Evolutionary conservation across 2,113 vertebrate species (phyloP), one percentile per base, ranked within the genome.

Genomic region (Corythaixoides concolor): DNA sequence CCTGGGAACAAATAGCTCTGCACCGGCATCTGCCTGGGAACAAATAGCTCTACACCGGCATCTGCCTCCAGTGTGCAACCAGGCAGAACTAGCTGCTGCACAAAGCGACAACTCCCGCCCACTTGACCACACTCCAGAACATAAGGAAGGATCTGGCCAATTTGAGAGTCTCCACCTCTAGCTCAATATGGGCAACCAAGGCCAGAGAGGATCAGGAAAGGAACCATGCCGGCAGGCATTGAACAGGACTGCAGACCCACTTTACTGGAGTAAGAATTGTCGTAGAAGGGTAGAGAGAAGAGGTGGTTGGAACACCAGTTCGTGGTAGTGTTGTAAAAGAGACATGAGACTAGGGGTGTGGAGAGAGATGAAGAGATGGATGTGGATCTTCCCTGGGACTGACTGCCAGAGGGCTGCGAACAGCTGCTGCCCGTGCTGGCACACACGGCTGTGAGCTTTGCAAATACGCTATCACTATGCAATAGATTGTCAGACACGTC

Each of bases 381-480:
- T 75, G 73, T 1, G 2, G 53, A 67, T 64, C 26, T 15, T 35
- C 67, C 35, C 45, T 27, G 27, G 30, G 62, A 55, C 62, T 47
- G 56, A 24, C 37, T 88, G 75, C 43, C 58, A 27, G 43, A 73
- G 72, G 14, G 76, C 2, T 1, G 15, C 39, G 53, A 73, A 63
- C 45, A 85, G 62, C 78, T 37, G 37, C 77, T 0, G 0, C 18
- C 5, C 3, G 18, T 0, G 12, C 5, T 47, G 39, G 63, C 55
- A 60, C 5, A 1, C 7, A 3, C 0, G 0, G 32, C 72, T 52
- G 15, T 1, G 3, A 67, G 53, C 39, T 69, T 16, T 62, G 35
- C 67, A 49, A n/a, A 73, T 23, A 83, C 39, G 12, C 41, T 13
- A 2, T 7, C 53, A 10, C 68, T 52, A 33, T 24, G 23, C 45